Evolutionary conservation across 2,113 vertebrate genomes (phyloP).

Genomic region (Ariopsis seemanni): DNA sequence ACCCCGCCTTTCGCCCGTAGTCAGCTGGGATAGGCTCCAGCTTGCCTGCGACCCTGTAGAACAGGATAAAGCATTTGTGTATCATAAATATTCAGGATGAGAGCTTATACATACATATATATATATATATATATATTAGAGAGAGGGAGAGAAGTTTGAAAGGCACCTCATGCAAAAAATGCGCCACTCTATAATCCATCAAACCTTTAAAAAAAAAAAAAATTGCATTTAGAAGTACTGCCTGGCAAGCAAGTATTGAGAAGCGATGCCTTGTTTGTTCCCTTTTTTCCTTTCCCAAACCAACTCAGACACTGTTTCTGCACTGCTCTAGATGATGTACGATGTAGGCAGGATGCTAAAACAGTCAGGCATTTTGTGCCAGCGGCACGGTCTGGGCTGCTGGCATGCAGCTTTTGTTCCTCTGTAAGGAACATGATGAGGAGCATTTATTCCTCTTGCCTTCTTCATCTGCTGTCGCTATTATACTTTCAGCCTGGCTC

Average conservation of each 20-base stretch:
- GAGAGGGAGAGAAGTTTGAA: not conserved
- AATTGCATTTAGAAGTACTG: conserved; percentile 54
- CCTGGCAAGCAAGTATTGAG: conserved; percentile 52
- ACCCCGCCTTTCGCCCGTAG: too few species aligned
- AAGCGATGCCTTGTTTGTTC: conserved; percentile 53
- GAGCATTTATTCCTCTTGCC: conserved; percentile 58
- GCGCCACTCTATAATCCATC: conserved; percentile 37
- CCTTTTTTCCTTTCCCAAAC: conserved; percentile 23
- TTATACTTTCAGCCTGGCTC: conserved; percentile 38
- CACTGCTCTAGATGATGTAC: conserved; percentile 60
- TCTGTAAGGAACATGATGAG: conserved; percentile 66
- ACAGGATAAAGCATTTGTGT: too few species aligned
- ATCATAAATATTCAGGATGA: too few species aligned
- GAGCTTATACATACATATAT: too few species aligned
- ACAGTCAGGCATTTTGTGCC: conserved; percentile 57
- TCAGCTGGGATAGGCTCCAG: too few species aligned
- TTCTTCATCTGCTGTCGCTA: conserved; percentile 54
- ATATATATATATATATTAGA: too few species aligned
- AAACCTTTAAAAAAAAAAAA: conserved; percentile 51
- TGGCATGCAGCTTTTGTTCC: conserved; percentile 60
- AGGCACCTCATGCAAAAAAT: not conserved
- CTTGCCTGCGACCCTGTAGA: too few species aligned
- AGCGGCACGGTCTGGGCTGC: conserved; percentile 57
- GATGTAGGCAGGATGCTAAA: conserved; percentile 59
- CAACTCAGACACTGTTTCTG: conserved; percentile 47